Conservation (phyloP, 2,113 vertebrate genomes). For the Neodontobutis hainanensis region DNA sequence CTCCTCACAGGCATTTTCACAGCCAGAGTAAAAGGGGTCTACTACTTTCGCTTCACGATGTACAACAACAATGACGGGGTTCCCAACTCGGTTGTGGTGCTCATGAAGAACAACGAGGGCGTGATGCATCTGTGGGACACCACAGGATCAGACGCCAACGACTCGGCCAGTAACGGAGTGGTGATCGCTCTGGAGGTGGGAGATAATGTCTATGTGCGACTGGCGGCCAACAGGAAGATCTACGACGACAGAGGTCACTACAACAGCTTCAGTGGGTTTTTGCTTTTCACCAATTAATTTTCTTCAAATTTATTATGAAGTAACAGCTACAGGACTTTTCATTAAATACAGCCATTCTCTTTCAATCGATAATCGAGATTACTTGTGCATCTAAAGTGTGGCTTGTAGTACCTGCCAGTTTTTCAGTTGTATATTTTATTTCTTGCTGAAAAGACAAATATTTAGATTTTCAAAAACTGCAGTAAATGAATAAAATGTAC, state of each 20-base stretch:
- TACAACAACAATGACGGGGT: conserved; percentile 33
- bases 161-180: conserved; percentile 57
- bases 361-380: no score
- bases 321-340: no score
- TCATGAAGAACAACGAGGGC: conserved; percentile 49
- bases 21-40: conserved; percentile 43
- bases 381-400: no score
- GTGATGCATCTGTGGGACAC: conserved; percentile 51
- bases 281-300: conserved; percentile 46
- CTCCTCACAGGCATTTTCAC: conserved; percentile 27
- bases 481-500: no score
- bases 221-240: conserved; percentile 19
- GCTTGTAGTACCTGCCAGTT: no score
- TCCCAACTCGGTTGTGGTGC: conserved; percentile 49
- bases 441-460: no score
- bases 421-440: no score
- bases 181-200: conserved; percentile 58
- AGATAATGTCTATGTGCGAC: conserved; percentile 53
- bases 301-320: not conserved
- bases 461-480: no score
- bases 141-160: not conserved
- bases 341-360: no score
- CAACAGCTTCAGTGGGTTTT: conserved; percentile 65
- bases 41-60: conserved; percentile 64
- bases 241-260: conserved; percentile 37